Evolutionary conservation across 2,797 vertebrate species (phyloP), one percentile per base, ranked within the genome.

Genomic region (Micrastur ruficollis): DNA sequence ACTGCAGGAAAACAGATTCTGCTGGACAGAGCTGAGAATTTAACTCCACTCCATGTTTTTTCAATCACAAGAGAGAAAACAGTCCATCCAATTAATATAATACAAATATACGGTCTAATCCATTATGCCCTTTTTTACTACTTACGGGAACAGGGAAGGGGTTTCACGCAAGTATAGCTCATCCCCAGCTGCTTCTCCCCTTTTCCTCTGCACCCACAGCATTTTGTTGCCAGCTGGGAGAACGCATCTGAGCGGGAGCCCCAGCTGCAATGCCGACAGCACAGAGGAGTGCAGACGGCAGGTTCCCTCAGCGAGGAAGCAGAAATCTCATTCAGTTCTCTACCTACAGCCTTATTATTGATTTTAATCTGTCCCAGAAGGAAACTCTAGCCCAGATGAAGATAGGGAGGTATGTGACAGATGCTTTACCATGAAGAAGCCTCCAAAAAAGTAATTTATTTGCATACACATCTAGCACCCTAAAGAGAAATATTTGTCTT

Each of bases 191-290:
- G 34, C 38, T 66, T 87, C 23, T 66, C 44, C 44, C 52, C 14
- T 3, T 22, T 20, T 47, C 25, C 67, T 70, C 65, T 65, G 38
- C 27, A 58, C 27, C 50, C 75, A n/a, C 22, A 80, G 50, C 6
- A 23, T 32, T 76, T 62, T 62, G n/a, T 19, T 32, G 44, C 23
- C 49, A 29, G 25, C 31, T 79, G 66, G 65, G 44, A 86, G 36
- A 66, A 26, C 9, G 26, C 6, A 6, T 7, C 29, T 0, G 3
- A 59, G 52, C 5, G 1, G 44, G 47, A 86, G 47, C 46, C n/a
- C 32, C 1, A 5, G 34, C 16, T 0, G 0, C 19, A 15, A 31
- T 18, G 70, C 62, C 2, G 0, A 4, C 42, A 82, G 46, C 67
- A 61, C 32, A n/a, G 38, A 8, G 50, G 29, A 46, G 11, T 9